phyloP scores from a whole-genome alignment of 2,113 vertebrate species.

The Apteryx mantelli region DNA sequence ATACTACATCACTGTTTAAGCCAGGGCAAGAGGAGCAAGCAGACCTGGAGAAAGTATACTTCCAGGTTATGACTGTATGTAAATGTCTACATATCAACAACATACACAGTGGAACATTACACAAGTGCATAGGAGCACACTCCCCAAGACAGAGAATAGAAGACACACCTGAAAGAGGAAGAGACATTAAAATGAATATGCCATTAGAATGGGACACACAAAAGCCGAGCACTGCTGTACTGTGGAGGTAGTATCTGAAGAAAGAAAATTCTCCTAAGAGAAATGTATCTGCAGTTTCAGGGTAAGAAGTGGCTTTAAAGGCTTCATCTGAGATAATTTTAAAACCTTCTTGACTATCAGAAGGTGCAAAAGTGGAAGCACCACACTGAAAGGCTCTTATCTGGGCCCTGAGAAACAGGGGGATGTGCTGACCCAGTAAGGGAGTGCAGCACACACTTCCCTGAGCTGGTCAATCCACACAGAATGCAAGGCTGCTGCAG shows the following conservation, averaged over 20 bases:
- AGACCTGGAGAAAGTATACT: neutral
- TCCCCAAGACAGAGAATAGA: neutral
- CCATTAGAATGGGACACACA: rapidly evolving
- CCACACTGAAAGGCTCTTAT: neutral
- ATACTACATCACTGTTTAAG: neutral
- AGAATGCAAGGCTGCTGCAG: neutral
- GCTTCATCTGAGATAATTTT: neutral
- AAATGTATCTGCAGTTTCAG: neutral
- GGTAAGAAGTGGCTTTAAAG: neutral
- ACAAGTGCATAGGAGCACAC: neutral
- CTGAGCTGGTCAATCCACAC: neutral
- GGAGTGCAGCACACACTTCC: rapidly evolving
- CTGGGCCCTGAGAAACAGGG: neutral
- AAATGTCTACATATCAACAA: neutral
- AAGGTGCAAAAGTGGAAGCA: neutral
- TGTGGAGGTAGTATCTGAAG: neutral
- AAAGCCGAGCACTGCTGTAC: neutral
- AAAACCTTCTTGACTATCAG: neutral
- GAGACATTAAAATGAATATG: neutral
- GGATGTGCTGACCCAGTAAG: neutral
- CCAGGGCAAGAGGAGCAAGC: neutral
- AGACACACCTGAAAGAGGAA: neutral
- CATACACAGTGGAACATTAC: neutral
- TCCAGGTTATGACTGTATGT: neutral
- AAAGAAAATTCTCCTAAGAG: neutral